phyloP scores from a whole-genome alignment of 2,113 vertebrate genomes.

The Todiramphus chloris region DNA sequence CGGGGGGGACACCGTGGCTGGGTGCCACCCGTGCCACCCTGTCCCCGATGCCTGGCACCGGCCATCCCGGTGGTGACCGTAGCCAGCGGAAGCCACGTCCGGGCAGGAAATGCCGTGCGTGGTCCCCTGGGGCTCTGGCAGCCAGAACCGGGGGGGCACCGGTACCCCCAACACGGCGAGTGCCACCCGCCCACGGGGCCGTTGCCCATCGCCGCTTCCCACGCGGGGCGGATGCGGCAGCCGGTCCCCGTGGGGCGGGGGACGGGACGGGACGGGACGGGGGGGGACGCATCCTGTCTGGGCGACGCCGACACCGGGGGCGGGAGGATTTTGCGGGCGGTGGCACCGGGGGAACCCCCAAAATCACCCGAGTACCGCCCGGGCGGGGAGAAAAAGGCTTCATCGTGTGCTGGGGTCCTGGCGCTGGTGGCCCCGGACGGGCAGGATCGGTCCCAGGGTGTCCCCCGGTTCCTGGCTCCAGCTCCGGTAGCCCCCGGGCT shows the following conservation, averaged over 20 bases:
- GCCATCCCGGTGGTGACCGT: not conserved
- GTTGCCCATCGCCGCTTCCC: not conserved
- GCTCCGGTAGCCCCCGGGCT: too few species aligned
- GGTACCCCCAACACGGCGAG: not conserved
- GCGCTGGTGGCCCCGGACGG: too few species aligned
- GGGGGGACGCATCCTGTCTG: not conserved
- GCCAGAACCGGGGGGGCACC: not conserved
- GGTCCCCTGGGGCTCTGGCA: not conserved
- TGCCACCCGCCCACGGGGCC: not conserved
- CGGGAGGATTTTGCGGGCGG: too few species aligned
- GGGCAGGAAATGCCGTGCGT: slow-evolving; percentile 19
- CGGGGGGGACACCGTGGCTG: fast-evolving
- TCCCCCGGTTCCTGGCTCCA: too few species aligned
- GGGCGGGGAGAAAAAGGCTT: too few species aligned
- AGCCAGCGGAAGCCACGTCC: not conserved
- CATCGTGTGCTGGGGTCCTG: too few species aligned
- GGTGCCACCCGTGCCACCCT: not conserved
- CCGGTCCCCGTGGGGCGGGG: not conserved
- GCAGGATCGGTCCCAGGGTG: too few species aligned
- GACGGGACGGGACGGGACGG: not conserved
- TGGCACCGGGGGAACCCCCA: too few species aligned
- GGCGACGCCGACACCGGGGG: too few species aligned
- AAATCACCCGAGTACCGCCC: too few species aligned
- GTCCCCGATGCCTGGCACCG: not conserved
- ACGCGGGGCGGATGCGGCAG: not conserved